Percentiles rank a stretch among this genome's conserved stretches.
phyloP scores from a whole-genome alignment of 2,797 vertebrate species.

The Diplodus sargus region DNA sequence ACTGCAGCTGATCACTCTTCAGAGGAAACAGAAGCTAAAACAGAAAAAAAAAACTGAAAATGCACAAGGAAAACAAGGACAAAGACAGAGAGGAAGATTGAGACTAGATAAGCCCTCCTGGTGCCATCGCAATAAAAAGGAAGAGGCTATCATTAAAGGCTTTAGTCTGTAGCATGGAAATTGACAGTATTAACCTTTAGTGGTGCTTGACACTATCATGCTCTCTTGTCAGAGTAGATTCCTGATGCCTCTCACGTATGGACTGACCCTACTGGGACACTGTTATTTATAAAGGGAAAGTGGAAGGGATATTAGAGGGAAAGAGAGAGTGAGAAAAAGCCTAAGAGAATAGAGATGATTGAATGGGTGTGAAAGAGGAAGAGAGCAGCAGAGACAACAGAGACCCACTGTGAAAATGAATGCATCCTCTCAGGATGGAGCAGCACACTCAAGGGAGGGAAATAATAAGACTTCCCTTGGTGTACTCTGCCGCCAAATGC shows the following conservation, averaged over 20 bases:
- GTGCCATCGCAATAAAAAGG: constrained; percentile 40
- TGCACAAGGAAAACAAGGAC: not conserved
- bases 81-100: constrained; percentile 1
- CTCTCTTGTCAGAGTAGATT: constrained; percentile 53
- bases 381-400: constrained; percentile 65
- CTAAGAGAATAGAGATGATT: constrained; percentile 66
- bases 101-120: constrained; percentile 1
- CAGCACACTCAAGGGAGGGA: constrained; percentile 51
- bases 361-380: constrained; percentile 71
- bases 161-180: constrained; percentile 54
- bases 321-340: constrained; percentile 14
- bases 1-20: constrained; percentile 12
- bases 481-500: constrained; percentile 56
- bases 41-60: not conserved
- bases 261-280: constrained; percentile 39
- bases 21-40: constrained; percentile 3
- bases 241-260: constrained; percentile 46
- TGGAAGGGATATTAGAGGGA: constrained; percentile 30
- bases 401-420: constrained; percentile 68
- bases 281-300: constrained; percentile 57
- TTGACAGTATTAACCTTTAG: constrained; percentile 73
- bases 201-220: constrained; percentile 56
- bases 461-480: constrained; percentile 73
- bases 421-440: constrained; percentile 66
- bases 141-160: constrained; percentile 45